phyloP scores from a whole-genome alignment of 2,113 vertebrate genomes.

The Pteropus alecto region DNA sequence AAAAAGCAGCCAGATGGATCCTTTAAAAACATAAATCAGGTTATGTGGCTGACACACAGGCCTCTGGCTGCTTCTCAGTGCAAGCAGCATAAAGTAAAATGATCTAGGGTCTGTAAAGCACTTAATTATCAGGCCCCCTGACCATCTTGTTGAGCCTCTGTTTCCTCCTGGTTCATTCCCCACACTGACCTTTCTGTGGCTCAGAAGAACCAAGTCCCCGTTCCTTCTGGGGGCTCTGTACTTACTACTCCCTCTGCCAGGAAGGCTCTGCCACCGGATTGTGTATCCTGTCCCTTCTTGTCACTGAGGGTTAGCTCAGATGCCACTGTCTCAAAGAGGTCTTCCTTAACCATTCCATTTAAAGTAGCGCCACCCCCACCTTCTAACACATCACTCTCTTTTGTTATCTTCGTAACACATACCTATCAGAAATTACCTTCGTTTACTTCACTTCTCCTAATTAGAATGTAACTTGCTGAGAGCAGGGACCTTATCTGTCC shows the following conservation, averaged over 20 bases:
- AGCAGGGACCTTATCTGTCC: background rate
- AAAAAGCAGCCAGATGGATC: background rate
- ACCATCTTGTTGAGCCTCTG: background rate
- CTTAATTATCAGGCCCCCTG: background rate
- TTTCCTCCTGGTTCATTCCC: background rate
- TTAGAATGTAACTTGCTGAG: background rate
- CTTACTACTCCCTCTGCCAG: background rate
- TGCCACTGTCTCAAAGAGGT: background rate
- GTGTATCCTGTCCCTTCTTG: background rate
- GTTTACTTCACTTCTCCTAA: background rate
- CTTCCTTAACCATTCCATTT: background rate
- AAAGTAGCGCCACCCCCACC: background rate
- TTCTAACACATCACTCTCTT: background rate
- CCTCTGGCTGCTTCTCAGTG: background rate
- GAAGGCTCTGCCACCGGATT: background rate
- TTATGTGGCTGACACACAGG: background rate
- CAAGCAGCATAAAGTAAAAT: background rate
- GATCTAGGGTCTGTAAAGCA: background rate
- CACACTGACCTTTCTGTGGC: background rate
- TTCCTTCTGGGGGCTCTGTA: background rate
- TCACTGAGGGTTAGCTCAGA: background rate
- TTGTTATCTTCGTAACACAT: background rate
- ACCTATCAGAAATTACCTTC: background rate
- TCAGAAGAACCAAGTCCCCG: background rate
- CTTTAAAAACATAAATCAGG: background rate